A percentile compares a stretch with the other conserved stretches of the same genome.
These are phyloP conservation scores for Pelecanus crispus DNA, from an alignment of 2,113 vertebrate genomes.

Conservation along the genomic window DNA sequence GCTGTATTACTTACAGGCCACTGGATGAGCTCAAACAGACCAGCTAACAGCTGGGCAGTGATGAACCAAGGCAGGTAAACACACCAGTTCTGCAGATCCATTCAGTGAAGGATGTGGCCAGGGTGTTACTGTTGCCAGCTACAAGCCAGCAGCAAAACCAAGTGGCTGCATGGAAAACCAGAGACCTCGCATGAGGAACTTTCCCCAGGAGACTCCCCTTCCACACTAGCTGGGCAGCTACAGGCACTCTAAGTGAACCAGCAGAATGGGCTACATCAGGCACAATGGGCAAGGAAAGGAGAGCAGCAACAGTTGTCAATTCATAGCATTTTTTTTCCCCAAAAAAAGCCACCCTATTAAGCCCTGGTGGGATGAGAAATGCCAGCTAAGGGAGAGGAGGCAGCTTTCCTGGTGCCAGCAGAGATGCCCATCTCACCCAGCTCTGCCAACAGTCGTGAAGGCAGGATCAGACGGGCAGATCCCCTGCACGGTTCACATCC, in stretches of 20 bases:
- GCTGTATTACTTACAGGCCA: background rate
- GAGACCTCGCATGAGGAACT: background rate
- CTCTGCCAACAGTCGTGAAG: accelerated
- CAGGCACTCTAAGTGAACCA: accelerated
- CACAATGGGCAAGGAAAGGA: background rate
- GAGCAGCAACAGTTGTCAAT: background rate
- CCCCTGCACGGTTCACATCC: background rate
- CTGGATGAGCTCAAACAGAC: background rate
- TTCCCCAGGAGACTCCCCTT: background rate
- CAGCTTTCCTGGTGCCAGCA: background rate
- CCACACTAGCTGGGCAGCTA: accelerated
- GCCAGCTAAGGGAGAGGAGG: background rate
- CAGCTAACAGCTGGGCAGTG: background rate
- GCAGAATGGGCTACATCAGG: accelerated
- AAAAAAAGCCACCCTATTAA: background rate
- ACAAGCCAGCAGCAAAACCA: background rate
- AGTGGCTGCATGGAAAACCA: background rate
- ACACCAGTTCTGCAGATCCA: background rate
- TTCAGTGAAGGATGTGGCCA: background rate
- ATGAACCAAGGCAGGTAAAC: background rate
- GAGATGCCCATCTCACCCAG: background rate
- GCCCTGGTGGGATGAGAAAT: background rate
- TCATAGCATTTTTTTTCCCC: accelerated
- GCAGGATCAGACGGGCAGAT: background rate
- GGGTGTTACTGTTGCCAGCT: background rate